Base-by-base conservation (phyloP, 1,140 invertebrate species). In the Psix sp. region DNA sequence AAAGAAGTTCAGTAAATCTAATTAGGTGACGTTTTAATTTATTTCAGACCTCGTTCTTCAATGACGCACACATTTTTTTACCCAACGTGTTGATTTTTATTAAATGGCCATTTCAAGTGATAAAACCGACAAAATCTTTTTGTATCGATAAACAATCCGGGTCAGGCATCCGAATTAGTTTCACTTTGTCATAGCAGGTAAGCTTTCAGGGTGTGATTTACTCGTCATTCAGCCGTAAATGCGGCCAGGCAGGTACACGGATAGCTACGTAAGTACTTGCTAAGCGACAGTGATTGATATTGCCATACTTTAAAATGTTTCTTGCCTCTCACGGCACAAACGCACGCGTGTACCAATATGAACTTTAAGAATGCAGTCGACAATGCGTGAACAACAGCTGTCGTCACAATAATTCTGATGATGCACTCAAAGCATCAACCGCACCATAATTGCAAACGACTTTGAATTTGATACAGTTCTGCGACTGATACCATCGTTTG, bases 391-490 rank as follows among this genome's bases (percentile, higher is more conserved):
- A 14, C 71, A 68, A 68, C 76, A 76, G 78, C 71, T 60, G 74
- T 67, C 59, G 51, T 57, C 62, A 59, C 51, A 78, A 63, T 77
- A 70, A 77, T 76, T 74, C 62, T 43, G 42, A 62, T 71, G 78
- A 78, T 77, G 72, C 39, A 52, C 26, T 42, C 39, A 66, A 66
- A 67, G 66, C 74, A 70, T 71, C 63, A 77, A 57, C 74, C 77
- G 63, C 56, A 20, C 67, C 45, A 68, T 78, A 80, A 78, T 80
- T 79, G 56, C 60, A 49, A 62, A n/a, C 40, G 21, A 56, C 63
- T 57, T 57, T 33, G 21, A 48, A 49, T 45, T 56, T 62, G 21
- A 17, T 15, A 49, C 15, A 49, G 16, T 15, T 29, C 40, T 33
- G 38, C 29, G 38, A 33, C 26, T 40, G 36, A 54, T 54, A 54